Evolutionary conservation across 2,888 invertebrate genomes (phyloP).

Genomic region (Ectropis crepuscularia): DNA sequence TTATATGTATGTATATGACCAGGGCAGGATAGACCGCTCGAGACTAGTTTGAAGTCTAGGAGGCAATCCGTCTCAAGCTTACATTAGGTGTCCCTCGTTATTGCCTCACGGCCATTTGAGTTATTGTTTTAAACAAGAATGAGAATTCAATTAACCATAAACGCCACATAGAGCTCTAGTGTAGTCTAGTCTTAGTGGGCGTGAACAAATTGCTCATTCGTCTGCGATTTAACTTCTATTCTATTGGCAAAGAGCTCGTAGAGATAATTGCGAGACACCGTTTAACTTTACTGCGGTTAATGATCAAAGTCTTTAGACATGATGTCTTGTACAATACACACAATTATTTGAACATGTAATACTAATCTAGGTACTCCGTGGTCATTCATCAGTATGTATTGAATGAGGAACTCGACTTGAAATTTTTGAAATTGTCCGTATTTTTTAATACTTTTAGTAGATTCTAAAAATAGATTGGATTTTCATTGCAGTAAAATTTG

Average conservation of each 20-base stretch:
- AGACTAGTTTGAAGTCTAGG: slow-evolving; percentile 17
- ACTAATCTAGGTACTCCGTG: neutral
- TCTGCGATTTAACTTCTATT: slow-evolving; percentile 5
- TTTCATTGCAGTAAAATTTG: no score
- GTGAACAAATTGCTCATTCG: slow-evolving; percentile 14
- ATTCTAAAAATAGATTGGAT: no score
- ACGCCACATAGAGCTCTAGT: slow-evolving; percentile 4
- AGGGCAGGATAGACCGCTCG: neutral
- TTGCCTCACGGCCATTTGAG: slow-evolving; percentile 33
- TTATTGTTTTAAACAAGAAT: slow-evolving; percentile 29
- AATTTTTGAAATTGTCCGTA: no score
- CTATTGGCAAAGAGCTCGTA: slow-evolving; percentile 12
- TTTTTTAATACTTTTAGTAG: no score
- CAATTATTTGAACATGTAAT: neutral
- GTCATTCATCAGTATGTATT: neutral
- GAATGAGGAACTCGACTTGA: no score
- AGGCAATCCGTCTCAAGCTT: slow-evolving; percentile 32
- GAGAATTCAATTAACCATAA: slow-evolving; percentile 37
- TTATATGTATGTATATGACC: neutral
- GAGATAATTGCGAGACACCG: slow-evolving; percentile 5
- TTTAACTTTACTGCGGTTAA: slow-evolving; percentile 8
- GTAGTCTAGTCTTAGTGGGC: slow-evolving; percentile 1
- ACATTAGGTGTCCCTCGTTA: slow-evolving; percentile 26
- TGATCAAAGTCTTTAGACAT: neutral
- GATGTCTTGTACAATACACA: neutral